A percentile compares a stretch with the other conserved stretches of the same genome.
Evolutionary conservation across 2,888 invertebrate genomes (phyloP).

Genomic region (Alloplasta piceator): DNA sequence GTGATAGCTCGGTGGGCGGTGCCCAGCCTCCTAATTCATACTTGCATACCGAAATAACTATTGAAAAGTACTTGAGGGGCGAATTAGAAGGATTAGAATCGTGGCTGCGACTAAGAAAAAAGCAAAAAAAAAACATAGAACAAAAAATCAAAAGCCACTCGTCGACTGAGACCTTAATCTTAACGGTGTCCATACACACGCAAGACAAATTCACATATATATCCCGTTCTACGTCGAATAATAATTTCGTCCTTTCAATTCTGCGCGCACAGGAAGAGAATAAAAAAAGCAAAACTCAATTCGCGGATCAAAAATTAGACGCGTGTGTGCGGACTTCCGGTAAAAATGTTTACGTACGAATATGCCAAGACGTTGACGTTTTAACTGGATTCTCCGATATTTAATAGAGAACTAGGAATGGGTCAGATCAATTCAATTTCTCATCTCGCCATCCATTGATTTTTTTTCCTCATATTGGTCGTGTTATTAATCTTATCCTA

Average conservation of each 20-base stretch:
- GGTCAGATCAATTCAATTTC: conserved; percentile 37
- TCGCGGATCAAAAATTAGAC: conserved; percentile 29
- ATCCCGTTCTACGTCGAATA: conserved; percentile 30
- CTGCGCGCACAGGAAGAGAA: conserved; percentile 1
- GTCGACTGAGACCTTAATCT: conserved; percentile 56
- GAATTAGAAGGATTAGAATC: conserved; percentile 53
- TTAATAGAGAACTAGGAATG: conserved; percentile 68
- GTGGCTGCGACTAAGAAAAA: conserved; percentile 41
- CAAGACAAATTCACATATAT: conserved; percentile 52
- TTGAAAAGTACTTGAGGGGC: conserved; percentile 53
- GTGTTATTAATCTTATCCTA: conserved; percentile 1
- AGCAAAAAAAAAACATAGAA: conserved; percentile 44
- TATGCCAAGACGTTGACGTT: conserved; percentile 9
- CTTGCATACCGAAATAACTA: conserved; percentile 80
- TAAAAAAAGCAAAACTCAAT: conserved; percentile 3
- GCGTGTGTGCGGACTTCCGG: conserved; percentile 48
- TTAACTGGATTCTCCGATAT: conserved; percentile 62
- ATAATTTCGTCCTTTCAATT: conserved; percentile 37
- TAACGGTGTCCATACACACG: conserved; percentile 71
- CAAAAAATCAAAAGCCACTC: conserved; percentile 55
- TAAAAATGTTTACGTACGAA: conserved; percentile 21
- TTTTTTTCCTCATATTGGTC: background rate
- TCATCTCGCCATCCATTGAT: conserved; percentile 31
- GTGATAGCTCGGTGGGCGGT: conserved; percentile 84
- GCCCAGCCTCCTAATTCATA: conserved; percentile 84